Evolutionary conservation across 2,888 invertebrate species (phyloP).

Genomic region (Acanthosepion esculentum): DNA sequence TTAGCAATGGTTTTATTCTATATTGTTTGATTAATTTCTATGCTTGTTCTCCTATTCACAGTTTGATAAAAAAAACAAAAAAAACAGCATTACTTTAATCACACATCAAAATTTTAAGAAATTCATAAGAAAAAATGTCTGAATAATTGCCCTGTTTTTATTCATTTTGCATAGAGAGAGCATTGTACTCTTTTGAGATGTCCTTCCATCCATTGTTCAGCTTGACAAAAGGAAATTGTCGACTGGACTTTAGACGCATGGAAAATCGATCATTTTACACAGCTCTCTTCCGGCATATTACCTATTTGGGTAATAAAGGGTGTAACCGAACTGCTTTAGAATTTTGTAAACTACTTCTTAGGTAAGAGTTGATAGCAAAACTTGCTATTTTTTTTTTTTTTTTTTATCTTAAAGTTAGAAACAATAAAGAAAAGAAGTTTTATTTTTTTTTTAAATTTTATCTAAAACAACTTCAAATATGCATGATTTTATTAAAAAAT

Average conservation of each 20-base stretch:
- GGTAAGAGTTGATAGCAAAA: conserved; percentile 64
- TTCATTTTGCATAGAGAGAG: conserved; percentile 79
- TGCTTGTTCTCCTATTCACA: too few relatives aligned
- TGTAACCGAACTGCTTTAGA: conserved; percentile 91
- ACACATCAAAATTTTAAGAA: too few relatives aligned
- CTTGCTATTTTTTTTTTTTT: neutral
- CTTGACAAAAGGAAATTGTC: conserved; percentile 83
- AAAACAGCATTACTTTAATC: neutral
- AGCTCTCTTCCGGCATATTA: conserved; percentile 86
- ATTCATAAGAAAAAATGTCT: too few relatives aligned
- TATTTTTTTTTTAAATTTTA: neutral
- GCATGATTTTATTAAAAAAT: too few relatives aligned
- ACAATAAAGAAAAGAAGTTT: neutral
- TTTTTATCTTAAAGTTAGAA: neutral
- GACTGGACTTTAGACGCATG: conserved; percentile 85
- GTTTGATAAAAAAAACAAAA: neutral
- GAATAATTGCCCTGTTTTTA: neutral
- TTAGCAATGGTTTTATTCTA: too few relatives aligned
- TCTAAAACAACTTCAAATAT: neutral
- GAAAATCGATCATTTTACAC: conserved; percentile 89
- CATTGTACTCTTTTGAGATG: conserved; percentile 85
- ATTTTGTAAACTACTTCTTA: conserved; percentile 86
- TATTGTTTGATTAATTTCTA: too few relatives aligned
- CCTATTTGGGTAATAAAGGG: conserved; percentile 85
- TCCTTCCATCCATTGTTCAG: conserved; percentile 88